phyloP scores from a whole-genome alignment of 2,888 invertebrate species.

The Sipunculus nudus region DNA sequence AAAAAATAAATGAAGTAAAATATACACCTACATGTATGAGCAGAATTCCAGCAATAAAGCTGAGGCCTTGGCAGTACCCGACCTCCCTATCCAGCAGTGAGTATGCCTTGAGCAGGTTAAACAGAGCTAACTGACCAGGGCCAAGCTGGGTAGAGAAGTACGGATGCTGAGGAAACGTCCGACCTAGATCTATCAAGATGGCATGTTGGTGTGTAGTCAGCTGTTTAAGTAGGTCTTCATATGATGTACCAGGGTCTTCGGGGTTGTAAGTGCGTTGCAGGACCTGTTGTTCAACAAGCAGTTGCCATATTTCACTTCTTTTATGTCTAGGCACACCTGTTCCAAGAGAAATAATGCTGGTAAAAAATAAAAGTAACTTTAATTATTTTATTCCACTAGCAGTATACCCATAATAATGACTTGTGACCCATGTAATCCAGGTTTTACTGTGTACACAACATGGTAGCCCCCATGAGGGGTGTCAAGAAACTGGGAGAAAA shows the following conservation, averaged over 20 bases:
- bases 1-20: no score
- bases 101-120: slow-evolving; percentile 95
- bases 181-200: slow-evolving; percentile 92
- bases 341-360: no score
- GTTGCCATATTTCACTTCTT: slow-evolving; percentile 91
- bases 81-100: slow-evolving; percentile 93
- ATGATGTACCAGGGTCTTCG: slow-evolving; percentile 71
- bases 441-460: no score
- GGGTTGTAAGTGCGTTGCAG: slow-evolving; percentile 64
- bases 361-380: neutral
- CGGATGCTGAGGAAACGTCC: slow-evolving; percentile 93
- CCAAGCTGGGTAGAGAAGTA: slow-evolving; percentile 92
- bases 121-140: slow-evolving; percentile 90
- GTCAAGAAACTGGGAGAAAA: no score
- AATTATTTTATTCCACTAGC: no score
- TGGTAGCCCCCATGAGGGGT: no score
- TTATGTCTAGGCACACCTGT: slow-evolving; percentile 85
- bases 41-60: slow-evolving; percentile 93
- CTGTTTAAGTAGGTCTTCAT: slow-evolving; percentile 82
- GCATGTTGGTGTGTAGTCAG: slow-evolving; percentile 96
- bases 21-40: slow-evolving; percentile 90
- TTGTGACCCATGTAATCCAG: no score
- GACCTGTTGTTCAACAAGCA: slow-evolving; percentile 82
- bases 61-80: slow-evolving; percentile 95
- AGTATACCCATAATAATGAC: no score